Base-by-base conservation (phyloP, 2,888 invertebrate species). In the Xestoiulus laeticollis region DNA sequence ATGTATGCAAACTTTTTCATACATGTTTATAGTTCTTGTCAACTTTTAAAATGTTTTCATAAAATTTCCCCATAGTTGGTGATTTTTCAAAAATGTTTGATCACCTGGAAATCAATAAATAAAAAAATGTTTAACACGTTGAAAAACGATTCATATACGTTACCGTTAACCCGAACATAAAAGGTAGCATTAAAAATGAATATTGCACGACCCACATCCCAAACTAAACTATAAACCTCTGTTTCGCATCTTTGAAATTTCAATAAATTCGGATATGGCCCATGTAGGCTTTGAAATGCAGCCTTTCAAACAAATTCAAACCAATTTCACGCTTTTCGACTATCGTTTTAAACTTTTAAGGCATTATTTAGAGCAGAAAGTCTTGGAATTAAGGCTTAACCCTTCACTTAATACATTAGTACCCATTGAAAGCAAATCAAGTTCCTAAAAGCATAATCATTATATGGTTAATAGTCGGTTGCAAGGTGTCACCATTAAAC, bases 321-420 rank as follows among this genome's bases (percentile, higher is more conserved):
- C 12, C 30, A 78, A 78, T 78, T 78, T 30, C 78, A 78, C 78
- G 78, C 78, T 5, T n/a, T n/a, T 59, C 59, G 22, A 59, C 6
- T 5, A 38, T 59, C n/a, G n/a, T n/a, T n/a, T n/a, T n/a, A n/a
- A 19, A 2, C 59, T 30, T 14, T 78, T 78, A 78, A 14, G 5
- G 78, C 14, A 30, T 78, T 78, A 78, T 30, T 78, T 30, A 78
- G 78, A 78, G 78, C 78, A 78, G 78, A 78, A 78, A 78, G 78
- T 30, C 78, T 14, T 19, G 8, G 59, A 59, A 59, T 59, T 59
- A 22, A 59, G 59, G 59, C 8, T 59, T 59, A 59, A 1, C 22
- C 22, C 59, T 59, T 59, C 22, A 26, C 78, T 78, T 78, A 78
- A 30, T 14, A 30, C 26, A 1, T 6, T 26, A 68, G 68, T 26